A percentile compares a stretch with the other conserved stretches of the same genome.
Evolutionary conservation across 35 echinoderm and acorn worm genomes (phyloP).

Genomic region (Lytechinus variegatus): DNA sequence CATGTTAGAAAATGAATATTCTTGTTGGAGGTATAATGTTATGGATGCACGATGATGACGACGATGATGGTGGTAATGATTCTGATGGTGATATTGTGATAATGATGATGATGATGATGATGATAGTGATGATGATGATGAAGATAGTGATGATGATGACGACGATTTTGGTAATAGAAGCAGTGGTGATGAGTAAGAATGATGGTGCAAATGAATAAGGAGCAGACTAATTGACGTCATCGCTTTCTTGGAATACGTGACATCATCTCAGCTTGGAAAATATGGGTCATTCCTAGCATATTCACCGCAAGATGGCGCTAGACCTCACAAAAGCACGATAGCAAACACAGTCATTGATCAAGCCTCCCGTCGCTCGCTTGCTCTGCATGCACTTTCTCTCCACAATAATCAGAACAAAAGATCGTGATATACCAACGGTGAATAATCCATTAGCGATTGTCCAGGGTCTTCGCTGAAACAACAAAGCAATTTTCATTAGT

Average conservation of each 20-base stretch:
- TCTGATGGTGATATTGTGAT: not conserved
- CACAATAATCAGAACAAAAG: conserved; percentile 1
- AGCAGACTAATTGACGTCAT: conserved; percentile 1
- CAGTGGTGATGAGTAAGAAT: not conserved
- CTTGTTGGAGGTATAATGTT: too few relatives aligned
- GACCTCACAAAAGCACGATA: not conserved
- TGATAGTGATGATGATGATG: not conserved
- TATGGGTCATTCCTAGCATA: not conserved
- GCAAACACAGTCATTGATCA: not conserved
- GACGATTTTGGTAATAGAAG: not conserved
- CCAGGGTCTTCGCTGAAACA: not conserved
- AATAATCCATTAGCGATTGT: not conserved
- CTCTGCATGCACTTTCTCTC: not conserved
- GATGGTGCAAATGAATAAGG: not conserved
- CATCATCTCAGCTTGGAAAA: not conserved
- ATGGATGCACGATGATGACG: not conserved
- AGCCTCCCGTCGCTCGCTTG: not conserved
- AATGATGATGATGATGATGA: not conserved
- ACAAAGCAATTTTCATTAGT: not conserved
- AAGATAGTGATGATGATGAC: not conserved
- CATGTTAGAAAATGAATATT: too few relatives aligned
- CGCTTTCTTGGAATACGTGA: conserved; percentile 1
- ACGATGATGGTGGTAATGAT: not conserved
- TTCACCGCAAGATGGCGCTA: not conserved
- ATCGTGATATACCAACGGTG: not conserved